Conservation (phyloP, 2,888 invertebrate species). For the Limnephilus marmoratus region DNA sequence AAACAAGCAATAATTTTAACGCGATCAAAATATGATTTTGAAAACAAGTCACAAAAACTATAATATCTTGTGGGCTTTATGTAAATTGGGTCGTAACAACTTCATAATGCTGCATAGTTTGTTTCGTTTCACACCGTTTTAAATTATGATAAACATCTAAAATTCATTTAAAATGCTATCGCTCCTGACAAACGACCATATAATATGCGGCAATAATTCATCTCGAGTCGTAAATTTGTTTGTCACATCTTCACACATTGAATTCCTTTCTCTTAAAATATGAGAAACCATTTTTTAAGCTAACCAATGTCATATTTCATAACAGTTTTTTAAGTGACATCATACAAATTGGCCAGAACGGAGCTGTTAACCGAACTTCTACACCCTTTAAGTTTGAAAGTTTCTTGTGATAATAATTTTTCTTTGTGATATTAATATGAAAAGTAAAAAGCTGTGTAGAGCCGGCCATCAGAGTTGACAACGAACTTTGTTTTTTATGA, state of each 20-base stretch:
- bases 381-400: background rate
- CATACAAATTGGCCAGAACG: constrained; percentile 23
- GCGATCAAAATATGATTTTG: background rate
- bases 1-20: background rate
- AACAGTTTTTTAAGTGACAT: constrained; percentile 30
- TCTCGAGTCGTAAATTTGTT: background rate
- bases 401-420: background rate
- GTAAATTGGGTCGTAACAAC: background rate
- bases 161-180: background rate
- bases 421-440: constrained; percentile 2
- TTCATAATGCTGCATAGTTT: background rate
- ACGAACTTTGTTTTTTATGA: background rate
- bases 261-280: constrained; percentile 12
- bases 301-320: constrained; percentile 38
- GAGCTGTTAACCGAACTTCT: constrained; percentile 8
- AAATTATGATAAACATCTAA: background rate
- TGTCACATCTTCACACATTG: constrained; percentile 4
- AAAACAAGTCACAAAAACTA: background rate
- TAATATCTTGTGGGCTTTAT: background rate
- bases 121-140: background rate
- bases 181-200: background rate
- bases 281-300: constrained; percentile 5
- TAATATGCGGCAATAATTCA: background rate
- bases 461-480: background rate
- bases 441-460: background rate